Evolutionary conservation across 2,888 invertebrate species (phyloP), one percentile per base, ranked within the genome.

Genomic region (Drosophila anomalata): DNA sequence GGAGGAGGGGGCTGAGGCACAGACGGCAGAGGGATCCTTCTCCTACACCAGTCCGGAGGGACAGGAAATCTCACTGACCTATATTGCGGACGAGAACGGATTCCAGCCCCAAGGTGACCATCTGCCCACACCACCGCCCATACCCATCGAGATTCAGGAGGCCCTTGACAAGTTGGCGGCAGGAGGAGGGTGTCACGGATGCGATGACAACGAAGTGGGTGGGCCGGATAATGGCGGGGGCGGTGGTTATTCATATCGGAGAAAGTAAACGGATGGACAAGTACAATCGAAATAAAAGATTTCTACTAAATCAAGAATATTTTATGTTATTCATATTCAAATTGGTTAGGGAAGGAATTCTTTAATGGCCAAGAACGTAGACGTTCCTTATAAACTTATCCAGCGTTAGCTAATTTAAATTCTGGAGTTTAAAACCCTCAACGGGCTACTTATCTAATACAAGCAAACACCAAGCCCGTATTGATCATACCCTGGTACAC

Each of bases 101-200:
- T 93, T 93, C 79, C 93, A 90, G 61, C 91, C 91, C n/a, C 77
- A 79, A 60, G 96, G 96, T 39, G 95, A 94, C 51, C 96, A 96
- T 90, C 92, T 96, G 47, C 96, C 96, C 12, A 96, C 96, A 8
- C 95, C 96, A 4, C 96, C 96, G n/a, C 96, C 96, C 20, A 95
- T 96, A 76, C 96, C 96, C 8, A 93, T 94, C 56, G 96, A 95
- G 76, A 96, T 96, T 76, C 94, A 94, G 83, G 91, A 91, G 69
- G 90, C 90, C 0, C 74, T 91, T 50, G 91, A 90, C 65, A 89
- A 86, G 66, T 80, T 90, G 55, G 90, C 90, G 11, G 90, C 90
- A 11, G 82, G 84, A 17, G 91, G 90, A 9, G 90, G 90, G 1
- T 90, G 90, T 75, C 89, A 89, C 7, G 90, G 76, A 56, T 89